Evolutionary conservation across 2,113 vertebrate species (phyloP), one percentile per base, ranked within the genome.

Genomic region (Pardalotus punctatus): DNA sequence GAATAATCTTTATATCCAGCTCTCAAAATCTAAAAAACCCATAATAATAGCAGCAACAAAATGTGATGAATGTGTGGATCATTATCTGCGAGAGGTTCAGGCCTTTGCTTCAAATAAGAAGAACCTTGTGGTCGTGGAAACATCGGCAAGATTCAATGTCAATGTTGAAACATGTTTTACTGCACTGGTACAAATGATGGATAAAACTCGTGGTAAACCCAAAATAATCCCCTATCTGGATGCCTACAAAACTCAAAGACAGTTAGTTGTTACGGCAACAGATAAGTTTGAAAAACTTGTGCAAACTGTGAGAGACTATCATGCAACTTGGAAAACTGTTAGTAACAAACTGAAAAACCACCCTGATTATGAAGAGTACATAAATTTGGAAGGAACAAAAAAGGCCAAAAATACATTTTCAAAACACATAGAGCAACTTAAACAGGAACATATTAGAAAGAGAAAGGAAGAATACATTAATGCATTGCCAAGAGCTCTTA

Each of bases 141-240:
- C 99, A 15, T 99, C 99, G 1, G 98, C 99, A 42, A 98, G 98
- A 90, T 98, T 98, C 84, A 99, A 99, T 57, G 97, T 99, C 88
- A 99, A 99, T 47, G 97, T 98, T 86, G 99, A 99, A 84, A 98
- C 99, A 17, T 99, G 99, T 98, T 99, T 99, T 97, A 99, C 98
- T 77, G 98, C 99, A 56, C 97, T 99, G 96, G 98, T 99, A 97
- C 99, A 99, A 97, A 99, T 99, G 98, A 98, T 99, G 98, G 99
- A 99, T 96, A 99, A 99, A 98, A 99, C 99, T 25, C 98, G 99
- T 95, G 98, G 99, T 93, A 99, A 99, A 96, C 98, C 99, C 96
- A 99, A 99, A 98, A 99, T 99, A 96, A 98, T 99, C 95, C 98
- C 99, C 31, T 99, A 99, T 98, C 96, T 99, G 96, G 99, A 99